These are phyloP conservation scores for Chionomys nivalis DNA, from an alignment of 2,113 vertebrate genomes.

Conservation along the genomic window DNA sequence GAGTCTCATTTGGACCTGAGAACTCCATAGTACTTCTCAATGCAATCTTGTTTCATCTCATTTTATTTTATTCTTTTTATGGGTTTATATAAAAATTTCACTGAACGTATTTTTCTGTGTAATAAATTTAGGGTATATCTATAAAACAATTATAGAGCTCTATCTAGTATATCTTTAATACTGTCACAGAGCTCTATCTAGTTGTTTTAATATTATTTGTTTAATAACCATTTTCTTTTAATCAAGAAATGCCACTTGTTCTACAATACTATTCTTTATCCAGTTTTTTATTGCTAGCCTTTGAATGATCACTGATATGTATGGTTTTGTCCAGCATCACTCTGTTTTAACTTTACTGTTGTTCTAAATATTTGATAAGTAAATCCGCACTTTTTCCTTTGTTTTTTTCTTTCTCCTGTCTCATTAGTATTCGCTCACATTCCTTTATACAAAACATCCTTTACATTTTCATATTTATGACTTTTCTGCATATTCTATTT, in stretches of 20 bases:
- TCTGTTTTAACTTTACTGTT: slow-evolving; percentile 19
- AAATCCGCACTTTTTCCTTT: neutral
- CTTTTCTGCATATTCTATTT: neutral
- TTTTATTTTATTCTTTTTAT: neutral
- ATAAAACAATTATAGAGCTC: neutral
- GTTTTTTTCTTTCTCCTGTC: neutral
- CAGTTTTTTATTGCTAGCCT: neutral
- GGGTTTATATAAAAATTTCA: neutral
- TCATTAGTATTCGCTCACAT: too few relatives aligned
- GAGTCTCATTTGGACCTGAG: neutral
- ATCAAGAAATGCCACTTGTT: neutral
- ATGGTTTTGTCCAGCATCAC: neutral
- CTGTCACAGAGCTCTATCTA: neutral
- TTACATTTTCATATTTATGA: neutral
- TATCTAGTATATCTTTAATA: neutral
- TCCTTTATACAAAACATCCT: neutral
- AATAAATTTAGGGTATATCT: neutral
- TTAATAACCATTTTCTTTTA: neutral
- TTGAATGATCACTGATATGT: neutral
- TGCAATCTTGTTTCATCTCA: neutral
- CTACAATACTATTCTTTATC: neutral
- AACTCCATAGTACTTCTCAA: neutral
- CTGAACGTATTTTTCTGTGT: neutral
- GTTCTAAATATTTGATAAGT: neutral
- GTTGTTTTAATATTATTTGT: neutral